Evolutionary conservation across 2,797 vertebrate species (phyloP), one percentile per base, ranked within the genome.

Genomic region (Momotus momota): DNA sequence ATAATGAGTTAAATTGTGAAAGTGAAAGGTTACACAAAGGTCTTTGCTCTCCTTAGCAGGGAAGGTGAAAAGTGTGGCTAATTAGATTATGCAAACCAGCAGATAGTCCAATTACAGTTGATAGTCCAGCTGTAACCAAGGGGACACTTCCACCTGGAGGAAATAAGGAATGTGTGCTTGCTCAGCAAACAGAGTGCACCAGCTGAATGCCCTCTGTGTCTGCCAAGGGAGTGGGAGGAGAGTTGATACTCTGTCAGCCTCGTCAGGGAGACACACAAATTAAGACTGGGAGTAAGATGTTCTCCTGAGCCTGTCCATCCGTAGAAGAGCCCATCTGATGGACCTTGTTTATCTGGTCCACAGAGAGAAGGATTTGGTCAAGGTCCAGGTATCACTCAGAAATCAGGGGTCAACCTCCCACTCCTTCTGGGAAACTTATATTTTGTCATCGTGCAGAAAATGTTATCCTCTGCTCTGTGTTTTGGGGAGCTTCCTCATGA

Each of bases 21-120:
- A 94, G 52, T 60, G 66, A 95, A 95, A 95, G 89, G 58, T 94
- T 94, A 93, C 94, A 57, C 41, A 97, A 92, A 96, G 89, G 57
- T 91, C 80, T 92, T 86, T 60, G 58, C 51, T 94, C 60, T 92
- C 41, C 38, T 81, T 88, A 82, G 12, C 38, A 64, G 41, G 35
- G 26, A 94, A 93, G 92, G 81, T 93, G 83, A 88, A 94, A 80
- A 93, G 77, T 82, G 60, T 77, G 60, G n/a, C 31, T 96, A 95
- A 95, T 96, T 94, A 95, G 74, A 82, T 95, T 96, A 94, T 92
- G 90, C 86, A 96, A 96, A 93, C 43, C 43, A 87, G 64, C 41
- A 82, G 88, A 93, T 52, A 88, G 62, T 72, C 25, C 81, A 93
- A 88, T 94, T 93, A 93, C 29, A 52, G 57, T 41, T 93, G 86